Conservation (phyloP, 2,888 invertebrate species). For the Lepidocyrtoides sp. region DNA sequence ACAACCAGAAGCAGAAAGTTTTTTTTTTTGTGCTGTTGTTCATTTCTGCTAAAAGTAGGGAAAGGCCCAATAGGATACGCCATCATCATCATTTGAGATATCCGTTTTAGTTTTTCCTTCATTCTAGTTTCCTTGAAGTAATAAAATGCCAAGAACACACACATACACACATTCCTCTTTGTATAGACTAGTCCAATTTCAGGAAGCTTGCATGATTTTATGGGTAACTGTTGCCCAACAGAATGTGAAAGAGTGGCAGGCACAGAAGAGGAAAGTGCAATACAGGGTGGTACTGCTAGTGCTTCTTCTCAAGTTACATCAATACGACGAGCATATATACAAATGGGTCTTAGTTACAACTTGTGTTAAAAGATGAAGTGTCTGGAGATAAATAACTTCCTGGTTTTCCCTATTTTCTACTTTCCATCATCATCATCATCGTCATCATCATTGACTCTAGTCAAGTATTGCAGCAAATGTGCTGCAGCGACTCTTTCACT, state of each 20-base stretch:
- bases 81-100: conserved; percentile 27
- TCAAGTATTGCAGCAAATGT: conserved; percentile 28
- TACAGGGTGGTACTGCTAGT: background rate
- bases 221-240: conserved; percentile 37
- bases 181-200: background rate
- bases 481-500: conserved; percentile 8
- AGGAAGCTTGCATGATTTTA: conserved; percentile 46
- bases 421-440: background rate
- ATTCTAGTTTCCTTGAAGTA: conserved; percentile 1
- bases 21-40: background rate
- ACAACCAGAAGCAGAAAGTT: conserved; percentile 4
- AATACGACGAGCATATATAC: conserved; percentile 27
- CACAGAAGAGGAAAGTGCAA: conserved; percentile 19
- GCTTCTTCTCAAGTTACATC: conserved; percentile 39
- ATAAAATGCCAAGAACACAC: conserved; percentile 64
- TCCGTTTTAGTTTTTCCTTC: background rate
- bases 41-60: background rate
- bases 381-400: conserved; percentile 68
- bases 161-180: background rate
- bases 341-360: conserved; percentile 6
- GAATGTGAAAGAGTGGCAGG: background rate
- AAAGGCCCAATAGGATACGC: conserved; percentile 12
- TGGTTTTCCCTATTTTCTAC: conserved; percentile 31
- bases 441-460: background rate
- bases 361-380: conserved; percentile 24